A percentile compares a stretch with the other conserved stretches of the same genome.
These are phyloP conservation scores for Hyles euphorbiae DNA, from an alignment of 1,140 invertebrate genomes.

Conservation along the genomic window DNA sequence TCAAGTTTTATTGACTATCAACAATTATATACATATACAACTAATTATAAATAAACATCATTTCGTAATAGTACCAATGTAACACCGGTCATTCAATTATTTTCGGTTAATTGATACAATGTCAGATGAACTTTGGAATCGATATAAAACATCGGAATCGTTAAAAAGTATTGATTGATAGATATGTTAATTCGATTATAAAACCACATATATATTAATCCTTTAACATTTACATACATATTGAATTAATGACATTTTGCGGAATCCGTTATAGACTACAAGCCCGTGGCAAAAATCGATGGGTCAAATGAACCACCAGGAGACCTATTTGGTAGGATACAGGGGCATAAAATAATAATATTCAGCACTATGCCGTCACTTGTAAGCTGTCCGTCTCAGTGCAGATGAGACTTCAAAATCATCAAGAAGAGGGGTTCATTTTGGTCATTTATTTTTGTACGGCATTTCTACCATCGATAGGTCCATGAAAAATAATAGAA, in stretches of 20 bases:
- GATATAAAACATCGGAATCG: slow-evolving; percentile 8
- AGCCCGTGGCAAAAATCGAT: no score
- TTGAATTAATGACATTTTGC: slow-evolving; percentile 25
- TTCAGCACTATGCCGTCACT: no score
- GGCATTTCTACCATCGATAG: no score
- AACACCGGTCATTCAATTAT: slow-evolving; percentile 22
- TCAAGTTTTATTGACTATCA: slow-evolving; percentile 23
- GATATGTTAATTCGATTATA: slow-evolving; percentile 16
- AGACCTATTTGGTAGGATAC: no score
- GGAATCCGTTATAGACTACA: slow-evolving; percentile 5
- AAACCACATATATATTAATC: slow-evolving; percentile 18
- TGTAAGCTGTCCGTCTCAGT: no score
- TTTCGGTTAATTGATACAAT: slow-evolving; percentile 19
- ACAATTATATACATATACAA: slow-evolving; percentile 14
- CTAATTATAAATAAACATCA: slow-evolving; percentile 29
- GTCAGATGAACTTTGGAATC: slow-evolving; percentile 10
- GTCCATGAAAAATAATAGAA: no score
- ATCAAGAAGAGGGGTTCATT: no score
- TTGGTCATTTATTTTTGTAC: no score
- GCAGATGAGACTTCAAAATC: no score
- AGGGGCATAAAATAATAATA: no score
- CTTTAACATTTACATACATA: slow-evolving; percentile 13
- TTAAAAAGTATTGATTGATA: slow-evolving; percentile 12
- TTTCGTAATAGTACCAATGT: slow-evolving; percentile 18
- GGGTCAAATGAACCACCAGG: no score